Evolutionary conservation across 2,113 vertebrate genomes (phyloP).

Genomic region (Arothron firmamentum): DNA sequence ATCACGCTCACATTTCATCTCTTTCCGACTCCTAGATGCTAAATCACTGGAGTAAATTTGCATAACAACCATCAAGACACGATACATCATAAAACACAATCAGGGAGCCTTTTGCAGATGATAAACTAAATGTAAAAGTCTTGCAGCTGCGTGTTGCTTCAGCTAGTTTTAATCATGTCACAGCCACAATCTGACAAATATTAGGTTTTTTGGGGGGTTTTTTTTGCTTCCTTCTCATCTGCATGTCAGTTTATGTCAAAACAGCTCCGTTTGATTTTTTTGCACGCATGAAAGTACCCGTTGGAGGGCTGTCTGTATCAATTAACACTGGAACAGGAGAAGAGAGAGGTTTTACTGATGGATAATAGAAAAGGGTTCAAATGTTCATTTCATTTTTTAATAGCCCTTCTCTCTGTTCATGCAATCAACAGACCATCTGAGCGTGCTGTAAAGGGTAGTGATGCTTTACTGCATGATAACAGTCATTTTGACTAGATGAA

Average conservation of each 20-base stretch:
- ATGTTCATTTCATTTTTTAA: conserved; percentile 41
- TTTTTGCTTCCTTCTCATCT: conserved; percentile 12
- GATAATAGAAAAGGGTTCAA: conserved; percentile 31
- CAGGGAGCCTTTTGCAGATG: conserved; percentile 47
- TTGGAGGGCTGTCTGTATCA: conserved; percentile 19
- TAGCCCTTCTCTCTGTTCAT: conserved; percentile 39
- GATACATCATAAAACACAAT: conserved; percentile 57
- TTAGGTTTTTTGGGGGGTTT: too few relatives aligned
- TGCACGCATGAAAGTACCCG: conserved; percentile 46
- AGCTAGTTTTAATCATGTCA: conserved; percentile 39
- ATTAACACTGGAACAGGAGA: conserved; percentile 28
- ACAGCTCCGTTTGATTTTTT: conserved; percentile 18
- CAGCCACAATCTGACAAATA: conserved; percentile 3
- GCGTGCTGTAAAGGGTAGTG: conserved; percentile 23
- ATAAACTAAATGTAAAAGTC: conserved; percentile 36
- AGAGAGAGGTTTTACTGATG: background rate
- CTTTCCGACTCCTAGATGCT: background rate
- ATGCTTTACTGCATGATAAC: conserved; percentile 42
- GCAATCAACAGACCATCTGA: conserved; percentile 38
- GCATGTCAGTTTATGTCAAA: conserved; percentile 12
- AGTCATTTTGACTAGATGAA: conserved; percentile 42
- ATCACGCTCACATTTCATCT: conserved; percentile 7
- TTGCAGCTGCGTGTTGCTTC: conserved; percentile 18
- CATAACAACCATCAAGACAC: conserved; percentile 29
- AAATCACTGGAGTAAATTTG: conserved; percentile 33